Percentiles rank a stretch among this genome's conserved stretches.
phyloP scores from a whole-genome alignment of 2,888 invertebrate genomes.

The Perdita meconis region DNA sequence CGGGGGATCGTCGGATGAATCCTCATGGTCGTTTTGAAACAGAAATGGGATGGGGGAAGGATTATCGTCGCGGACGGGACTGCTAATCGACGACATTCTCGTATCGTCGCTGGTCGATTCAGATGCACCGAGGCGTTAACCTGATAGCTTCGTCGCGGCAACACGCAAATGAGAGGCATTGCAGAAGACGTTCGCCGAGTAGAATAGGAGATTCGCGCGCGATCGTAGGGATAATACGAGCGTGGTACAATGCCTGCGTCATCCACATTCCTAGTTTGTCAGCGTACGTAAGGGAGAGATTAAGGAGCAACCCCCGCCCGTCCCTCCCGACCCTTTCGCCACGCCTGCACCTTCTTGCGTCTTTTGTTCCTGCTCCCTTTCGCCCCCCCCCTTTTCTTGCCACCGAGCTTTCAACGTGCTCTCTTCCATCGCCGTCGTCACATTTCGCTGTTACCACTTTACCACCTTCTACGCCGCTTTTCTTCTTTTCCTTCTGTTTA shows the following conservation, averaged over 20 bases:
- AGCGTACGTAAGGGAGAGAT: conserved; percentile 68
- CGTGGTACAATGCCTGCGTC: conserved; percentile 65
- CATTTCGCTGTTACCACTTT: not conserved
- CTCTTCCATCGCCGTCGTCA: not conserved
- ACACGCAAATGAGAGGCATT: conserved; percentile 66
- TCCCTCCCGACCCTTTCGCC: not conserved
- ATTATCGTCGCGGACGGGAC: conserved; percentile 40
- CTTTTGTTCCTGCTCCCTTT: not conserved
- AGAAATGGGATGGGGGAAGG: not conserved
- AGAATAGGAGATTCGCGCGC: conserved; percentile 64
- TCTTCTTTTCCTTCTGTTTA: not conserved
- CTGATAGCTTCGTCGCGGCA: conserved; percentile 62
- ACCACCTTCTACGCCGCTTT: no score
- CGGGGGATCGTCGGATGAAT: conserved; percentile 12
- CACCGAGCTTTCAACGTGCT: not conserved
- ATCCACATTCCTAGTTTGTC: conserved; percentile 73
- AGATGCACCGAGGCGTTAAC: conserved; percentile 60
- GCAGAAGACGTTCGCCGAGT: conserved; percentile 57
- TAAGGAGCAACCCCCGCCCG: conserved; percentile 60
- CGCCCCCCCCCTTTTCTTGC: not conserved
- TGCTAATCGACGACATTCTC: conserved; percentile 17
- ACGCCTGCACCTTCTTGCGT: not conserved
- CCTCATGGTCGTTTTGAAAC: conserved; percentile 8
- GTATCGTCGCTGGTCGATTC: conserved; percentile 36
- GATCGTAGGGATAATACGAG: conserved; percentile 68